Conservation (phyloP, 2,113 vertebrate genomes). For the Noturus placidus region DNA sequence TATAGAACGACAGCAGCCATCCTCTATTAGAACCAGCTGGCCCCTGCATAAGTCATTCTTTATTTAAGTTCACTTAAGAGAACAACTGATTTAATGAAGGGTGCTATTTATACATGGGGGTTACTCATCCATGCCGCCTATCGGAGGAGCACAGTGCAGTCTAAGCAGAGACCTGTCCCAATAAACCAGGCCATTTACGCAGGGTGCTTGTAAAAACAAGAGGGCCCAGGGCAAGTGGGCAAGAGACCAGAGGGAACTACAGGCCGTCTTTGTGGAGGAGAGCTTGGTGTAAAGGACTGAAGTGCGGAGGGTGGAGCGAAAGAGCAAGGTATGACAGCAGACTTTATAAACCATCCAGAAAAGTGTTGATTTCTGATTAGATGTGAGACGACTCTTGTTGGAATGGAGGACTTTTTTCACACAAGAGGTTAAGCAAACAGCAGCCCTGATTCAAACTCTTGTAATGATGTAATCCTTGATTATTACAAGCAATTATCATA, state of each 20-base stretch:
- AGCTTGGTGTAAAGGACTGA: constrained; percentile 14
- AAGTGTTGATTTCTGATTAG: constrained; percentile 32
- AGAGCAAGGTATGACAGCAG: not conserved
- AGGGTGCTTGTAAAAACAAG: constrained; percentile 65
- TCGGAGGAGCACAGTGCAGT: constrained; percentile 53
- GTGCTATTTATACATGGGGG: constrained; percentile 76
- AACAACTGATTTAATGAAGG: constrained; percentile 89
- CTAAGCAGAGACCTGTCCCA: constrained; percentile 59
- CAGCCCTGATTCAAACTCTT: not conserved
- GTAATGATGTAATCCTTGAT: constrained; percentile 8
- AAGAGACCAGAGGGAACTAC: constrained; percentile 46
- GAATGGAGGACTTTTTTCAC: constrained; percentile 5
- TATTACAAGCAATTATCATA: not conserved
- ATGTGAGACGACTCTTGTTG: not conserved
- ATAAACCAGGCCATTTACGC: constrained; percentile 74
- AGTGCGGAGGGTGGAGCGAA: constrained; percentile 28
- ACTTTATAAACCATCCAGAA: not conserved
- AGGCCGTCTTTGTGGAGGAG: constrained; percentile 50
- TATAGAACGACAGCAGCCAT: constrained; percentile 74
- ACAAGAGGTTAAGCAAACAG: constrained; percentile 2
- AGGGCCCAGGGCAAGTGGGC: constrained; percentile 57
- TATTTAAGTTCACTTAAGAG: constrained; percentile 92
- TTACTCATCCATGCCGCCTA: constrained; percentile 71
- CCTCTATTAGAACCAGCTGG: constrained; percentile 89
- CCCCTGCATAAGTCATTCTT: constrained; percentile 78